Base-by-base conservation (phyloP, 2,888 invertebrate genomes). In the Cerastis leucographa region DNA sequence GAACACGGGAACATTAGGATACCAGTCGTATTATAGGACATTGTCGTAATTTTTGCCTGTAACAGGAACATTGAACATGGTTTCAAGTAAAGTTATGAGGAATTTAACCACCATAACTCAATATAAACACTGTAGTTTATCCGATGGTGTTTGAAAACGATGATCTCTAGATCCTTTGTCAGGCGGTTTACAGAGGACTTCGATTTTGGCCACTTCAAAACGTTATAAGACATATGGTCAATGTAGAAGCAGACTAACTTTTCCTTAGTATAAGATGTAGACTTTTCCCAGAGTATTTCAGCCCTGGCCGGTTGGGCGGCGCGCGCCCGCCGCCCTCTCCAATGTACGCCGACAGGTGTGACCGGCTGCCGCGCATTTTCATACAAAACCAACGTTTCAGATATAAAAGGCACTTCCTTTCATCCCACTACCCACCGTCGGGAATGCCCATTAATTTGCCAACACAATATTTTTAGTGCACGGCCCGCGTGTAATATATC, bases 391-490 rank as follows among this genome's bases (percentile, higher is more conserved):
- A 95, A 95, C 96, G 95, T 94, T 96, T 96, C 96, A 96, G 96
- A 95, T 96, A 96, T 96, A 96, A 96, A 96, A 96, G 96, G 95
- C 96, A 96, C 95, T 96, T 96, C 96, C 96, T 96, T 96, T 96
- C 96, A 96, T 96, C 96, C 96, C 95, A 94, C 95, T 92, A 94
- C 95, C 96, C 94, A 96, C 95, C 92, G 95, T 94, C 95, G 95
- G 93, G 96, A 96, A 96, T 96, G 96, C 96, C 96, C 96, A 96
- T 96, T 96, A 96, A 96, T 96, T 96, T 96, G 96, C 96, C 96
- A 96, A 96, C 96, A 96, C 96, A 96, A 96, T 96, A 96, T 96
- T 96, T 96, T 96, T 96, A 96, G 96, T 96, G 93, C 94, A 93
- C 96, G 95, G 94, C 95, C 94, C 94, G 96, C 94, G 95, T 95